Conservation (phyloP, 2,888 invertebrate genomes). For the Leucoptera coffeella region DNA sequence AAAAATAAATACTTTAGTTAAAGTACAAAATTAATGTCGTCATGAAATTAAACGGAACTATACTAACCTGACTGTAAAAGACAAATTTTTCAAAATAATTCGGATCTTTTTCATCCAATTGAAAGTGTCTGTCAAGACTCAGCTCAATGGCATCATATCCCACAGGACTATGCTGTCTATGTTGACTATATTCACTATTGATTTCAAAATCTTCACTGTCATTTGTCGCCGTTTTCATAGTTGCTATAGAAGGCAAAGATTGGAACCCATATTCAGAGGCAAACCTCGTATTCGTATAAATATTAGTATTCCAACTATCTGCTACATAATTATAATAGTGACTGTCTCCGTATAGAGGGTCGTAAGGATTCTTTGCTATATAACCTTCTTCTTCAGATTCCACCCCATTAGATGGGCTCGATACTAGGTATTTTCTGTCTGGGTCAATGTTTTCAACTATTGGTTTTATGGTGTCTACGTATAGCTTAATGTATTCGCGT, state of each 20-base stretch:
- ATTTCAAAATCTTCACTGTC: conserved; percentile 40
- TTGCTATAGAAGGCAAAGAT: conserved; percentile 70
- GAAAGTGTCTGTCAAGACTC: conserved; percentile 59
- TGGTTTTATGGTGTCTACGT: conserved; percentile 67
- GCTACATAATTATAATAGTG: conserved; percentile 84
- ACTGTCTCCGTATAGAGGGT: conserved; percentile 78
- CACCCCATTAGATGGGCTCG: conserved; percentile 88
- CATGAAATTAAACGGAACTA: background rate
- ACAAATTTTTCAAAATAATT: conserved; percentile 62
- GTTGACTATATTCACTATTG: conserved; percentile 57
- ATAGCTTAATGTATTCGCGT: conserved; percentile 75
- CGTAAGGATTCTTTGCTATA: conserved; percentile 72
- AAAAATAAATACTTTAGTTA: too few relatives aligned
- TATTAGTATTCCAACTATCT: conserved; percentile 74
- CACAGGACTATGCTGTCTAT: conserved; percentile 81
- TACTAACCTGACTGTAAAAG: conserved; percentile 75
- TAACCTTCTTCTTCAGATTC: conserved; percentile 69
- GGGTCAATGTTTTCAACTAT: conserved; percentile 58
- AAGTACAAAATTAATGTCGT: too few relatives aligned
- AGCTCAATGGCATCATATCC: conserved; percentile 62
- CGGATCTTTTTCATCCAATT: conserved; percentile 40
- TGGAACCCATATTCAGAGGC: conserved; percentile 96
- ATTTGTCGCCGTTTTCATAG: conserved; percentile 57
- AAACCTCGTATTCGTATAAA: conserved; percentile 79
- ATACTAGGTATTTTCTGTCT: conserved; percentile 66